These are phyloP conservation scores for Rhipidura dahli DNA, from an alignment of 2,113 vertebrate genomes.

Conservation along the genomic window DNA sequence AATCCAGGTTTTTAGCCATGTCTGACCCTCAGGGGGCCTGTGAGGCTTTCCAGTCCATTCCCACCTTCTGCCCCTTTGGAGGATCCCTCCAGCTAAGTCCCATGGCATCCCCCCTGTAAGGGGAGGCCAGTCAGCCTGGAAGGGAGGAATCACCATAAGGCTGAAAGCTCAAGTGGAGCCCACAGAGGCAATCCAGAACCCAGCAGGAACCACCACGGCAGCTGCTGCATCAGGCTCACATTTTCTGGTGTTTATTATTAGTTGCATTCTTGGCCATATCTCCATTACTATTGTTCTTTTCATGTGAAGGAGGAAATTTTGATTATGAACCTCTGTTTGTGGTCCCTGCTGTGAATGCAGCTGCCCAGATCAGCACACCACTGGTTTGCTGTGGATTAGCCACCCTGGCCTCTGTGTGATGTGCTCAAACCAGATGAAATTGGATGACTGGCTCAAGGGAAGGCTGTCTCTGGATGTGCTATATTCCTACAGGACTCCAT, in stretches of 20 bases:
- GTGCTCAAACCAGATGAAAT: not conserved
- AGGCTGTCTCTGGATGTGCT: not conserved
- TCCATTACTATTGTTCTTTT: not conserved
- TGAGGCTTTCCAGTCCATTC: not conserved
- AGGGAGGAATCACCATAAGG: not conserved
- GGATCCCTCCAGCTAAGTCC: not conserved
- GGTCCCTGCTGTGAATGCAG: not conserved
- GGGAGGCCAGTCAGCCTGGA: not conserved
- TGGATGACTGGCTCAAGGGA: not conserved
- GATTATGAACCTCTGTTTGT: not conserved
- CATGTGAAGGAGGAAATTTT: not conserved
- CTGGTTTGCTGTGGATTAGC: not conserved
- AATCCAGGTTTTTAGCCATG: not conserved
- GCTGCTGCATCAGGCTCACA: not conserved
- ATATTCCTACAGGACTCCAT: not conserved
- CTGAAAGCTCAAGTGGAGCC: not conserved
- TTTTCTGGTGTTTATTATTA: not conserved
- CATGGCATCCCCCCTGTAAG: not conserved
- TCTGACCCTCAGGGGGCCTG: not conserved
- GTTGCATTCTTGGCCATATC: not conserved
- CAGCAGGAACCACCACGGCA: not conserved
- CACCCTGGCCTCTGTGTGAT: rapidly evolving
- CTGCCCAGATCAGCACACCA: rapidly evolving
- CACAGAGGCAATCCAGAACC: rapidly evolving
- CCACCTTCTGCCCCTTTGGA: not conserved